These are phyloP conservation scores for Lamprotornis superbus DNA, from an alignment of 2,113 vertebrate genomes.

Conservation along the genomic window DNA sequence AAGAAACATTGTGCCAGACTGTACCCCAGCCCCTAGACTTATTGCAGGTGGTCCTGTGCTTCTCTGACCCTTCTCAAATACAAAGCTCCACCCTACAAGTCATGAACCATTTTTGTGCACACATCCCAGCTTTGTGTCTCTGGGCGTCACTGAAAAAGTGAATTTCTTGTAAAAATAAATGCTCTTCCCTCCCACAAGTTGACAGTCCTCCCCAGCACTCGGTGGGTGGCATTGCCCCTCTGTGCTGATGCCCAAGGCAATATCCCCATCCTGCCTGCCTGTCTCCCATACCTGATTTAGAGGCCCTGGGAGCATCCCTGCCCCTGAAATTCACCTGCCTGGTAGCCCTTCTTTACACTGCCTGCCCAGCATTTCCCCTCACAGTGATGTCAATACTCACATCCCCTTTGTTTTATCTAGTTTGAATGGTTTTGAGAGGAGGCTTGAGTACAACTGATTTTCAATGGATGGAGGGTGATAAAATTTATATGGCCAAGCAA, in stretches of 20 bases:
- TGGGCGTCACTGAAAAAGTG: not conserved
- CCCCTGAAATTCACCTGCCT: not conserved
- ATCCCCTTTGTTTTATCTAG: not conserved
- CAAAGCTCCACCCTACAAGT: not conserved
- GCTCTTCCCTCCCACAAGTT: not conserved
- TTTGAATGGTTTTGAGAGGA: not conserved
- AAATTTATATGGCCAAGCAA: not conserved
- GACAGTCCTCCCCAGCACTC: not conserved
- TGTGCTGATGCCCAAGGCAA: not conserved
- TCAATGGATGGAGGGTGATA: not conserved
- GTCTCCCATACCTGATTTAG: not conserved
- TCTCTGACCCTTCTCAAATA: not conserved
- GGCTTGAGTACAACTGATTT: not conserved
- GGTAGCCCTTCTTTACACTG: not conserved
- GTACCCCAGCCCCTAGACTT: not conserved
- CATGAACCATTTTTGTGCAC: not conserved
- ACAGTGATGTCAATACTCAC: accelerated
- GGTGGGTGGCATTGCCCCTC: not conserved
- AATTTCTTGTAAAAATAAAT: not conserved
- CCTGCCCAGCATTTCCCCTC: not conserved
- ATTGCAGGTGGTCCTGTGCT: not conserved
- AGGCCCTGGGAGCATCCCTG: not conserved
- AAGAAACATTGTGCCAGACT: accelerated
- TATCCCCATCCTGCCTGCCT: not conserved
- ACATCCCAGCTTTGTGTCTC: not conserved